These are phyloP conservation scores for Gallinago undulata DNA, from an alignment of 2,113 vertebrate genomes.

Conservation along the genomic window DNA sequence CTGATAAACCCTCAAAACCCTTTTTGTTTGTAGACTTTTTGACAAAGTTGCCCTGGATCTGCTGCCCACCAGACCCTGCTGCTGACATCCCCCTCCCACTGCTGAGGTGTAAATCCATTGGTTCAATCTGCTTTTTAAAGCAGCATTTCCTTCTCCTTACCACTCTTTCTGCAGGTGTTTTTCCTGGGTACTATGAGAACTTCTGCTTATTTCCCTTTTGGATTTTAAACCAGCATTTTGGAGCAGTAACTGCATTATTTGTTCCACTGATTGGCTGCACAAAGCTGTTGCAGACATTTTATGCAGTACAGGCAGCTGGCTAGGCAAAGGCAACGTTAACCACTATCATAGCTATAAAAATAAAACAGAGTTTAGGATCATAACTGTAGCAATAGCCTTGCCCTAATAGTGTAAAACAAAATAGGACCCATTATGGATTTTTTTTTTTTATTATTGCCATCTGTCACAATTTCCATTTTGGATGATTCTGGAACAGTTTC, in stretches of 20 bases:
- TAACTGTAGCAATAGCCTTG: constrained; percentile 61
- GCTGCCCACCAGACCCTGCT: neutral
- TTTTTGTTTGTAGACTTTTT: neutral
- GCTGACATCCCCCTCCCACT: neutral
- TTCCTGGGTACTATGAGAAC: neutral
- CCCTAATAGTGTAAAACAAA: constrained; percentile 62
- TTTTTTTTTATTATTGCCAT: constrained; percentile 54
- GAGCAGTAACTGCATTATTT: neutral
- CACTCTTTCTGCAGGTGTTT: constrained; percentile 1
- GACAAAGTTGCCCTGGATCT: neutral
- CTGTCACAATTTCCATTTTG: constrained; percentile 61
- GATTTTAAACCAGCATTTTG: constrained; percentile 25
- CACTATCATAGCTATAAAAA: constrained; percentile 45
- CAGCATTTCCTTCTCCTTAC: neutral
- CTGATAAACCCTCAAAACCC: neutral
- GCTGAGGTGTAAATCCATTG: neutral
- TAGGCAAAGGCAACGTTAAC: constrained; percentile 22
- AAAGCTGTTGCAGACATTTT: neutral
- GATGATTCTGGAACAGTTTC: constrained; percentile 46
- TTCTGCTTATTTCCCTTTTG: neutral
- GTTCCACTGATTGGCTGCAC: neutral
- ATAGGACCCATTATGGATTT: constrained; percentile 22
- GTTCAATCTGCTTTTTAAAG: neutral
- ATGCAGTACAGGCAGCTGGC: constrained; percentile 29
- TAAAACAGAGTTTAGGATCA: constrained; percentile 57